phyloP scores from a whole-genome alignment of 1,140 invertebrate genomes.

The Laodelphax striatellus region DNA sequence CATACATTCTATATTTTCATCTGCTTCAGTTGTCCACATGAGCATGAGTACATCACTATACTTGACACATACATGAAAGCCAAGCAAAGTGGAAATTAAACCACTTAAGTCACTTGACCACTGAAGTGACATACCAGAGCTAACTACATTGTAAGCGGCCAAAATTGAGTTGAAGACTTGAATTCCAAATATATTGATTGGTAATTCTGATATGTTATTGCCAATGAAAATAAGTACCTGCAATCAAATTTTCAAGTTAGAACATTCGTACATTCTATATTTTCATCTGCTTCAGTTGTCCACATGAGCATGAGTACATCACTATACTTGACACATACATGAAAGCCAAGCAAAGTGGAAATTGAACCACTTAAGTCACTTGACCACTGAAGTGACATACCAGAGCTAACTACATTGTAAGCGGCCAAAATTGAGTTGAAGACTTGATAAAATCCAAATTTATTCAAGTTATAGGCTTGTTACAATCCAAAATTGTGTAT shows the following conservation, averaged over 20 bases:
- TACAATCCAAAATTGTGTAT: background rate
- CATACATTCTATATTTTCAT: background rate
- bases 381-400: too few species aligned
- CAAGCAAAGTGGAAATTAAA: too few species aligned
- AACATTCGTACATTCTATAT: background rate
- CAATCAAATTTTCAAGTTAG: slow-evolving; percentile 15
- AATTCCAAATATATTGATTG: slow-evolving; percentile 60
- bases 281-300: background rate
- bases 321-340: background rate
- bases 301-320: background rate
- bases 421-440: background rate
- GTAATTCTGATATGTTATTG: slow-evolving; percentile 49
- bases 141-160: too few species aligned
- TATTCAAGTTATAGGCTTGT: slow-evolving; percentile 5
- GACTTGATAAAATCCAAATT: background rate
- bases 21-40: background rate
- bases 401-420: too few species aligned
- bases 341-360: too few species aligned
- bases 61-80: too few species aligned
- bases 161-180: slow-evolving; percentile 20
- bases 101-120: too few species aligned
- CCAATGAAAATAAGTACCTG: slow-evolving; percentile 62
- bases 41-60: background rate
- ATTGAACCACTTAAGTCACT: too few species aligned
- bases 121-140: too few species aligned